A percentile compares a stretch with the other conserved stretches of the same genome.
Conservation (phyloP, 2,113 vertebrate species). For the Gopherus flavomarginatus region DNA sequence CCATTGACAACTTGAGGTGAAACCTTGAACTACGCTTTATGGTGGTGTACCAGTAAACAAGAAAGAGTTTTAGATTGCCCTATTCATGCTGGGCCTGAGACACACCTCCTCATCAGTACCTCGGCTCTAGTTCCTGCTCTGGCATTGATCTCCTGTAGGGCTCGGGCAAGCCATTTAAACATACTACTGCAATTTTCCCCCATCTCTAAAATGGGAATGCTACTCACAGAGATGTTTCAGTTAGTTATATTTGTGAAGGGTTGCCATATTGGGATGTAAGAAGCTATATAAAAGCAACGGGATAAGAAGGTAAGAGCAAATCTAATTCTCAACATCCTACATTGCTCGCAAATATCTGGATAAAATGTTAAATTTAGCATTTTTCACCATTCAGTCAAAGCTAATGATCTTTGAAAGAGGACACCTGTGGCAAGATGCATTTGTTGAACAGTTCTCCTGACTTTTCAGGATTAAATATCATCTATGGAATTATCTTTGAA, state of each 20-base stretch:
- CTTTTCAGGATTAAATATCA: background rate
- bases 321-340: background rate
- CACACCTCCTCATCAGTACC: background rate
- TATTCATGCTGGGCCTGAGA: background rate
- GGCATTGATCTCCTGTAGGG: background rate
- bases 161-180: background rate
- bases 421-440: background rate
- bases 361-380: background rate
- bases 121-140: background rate
- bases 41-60: background rate
- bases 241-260: background rate
- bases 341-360: background rate
- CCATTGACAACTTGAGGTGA: too few species aligned
- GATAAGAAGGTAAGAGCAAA: background rate
- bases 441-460: background rate
- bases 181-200: background rate
- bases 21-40: background rate
- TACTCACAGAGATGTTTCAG: too few species aligned
- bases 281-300: background rate
- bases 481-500: background rate
- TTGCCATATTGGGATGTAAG: background rate
- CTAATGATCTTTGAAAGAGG: rapidly evolving
- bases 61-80: background rate
- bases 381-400: rapidly evolving
- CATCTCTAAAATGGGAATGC: background rate